Evolutionary conservation across 1,140 invertebrate genomes (phyloP), one percentile per base, ranked within the genome.

Genomic region (Micrasema longulum): DNA sequence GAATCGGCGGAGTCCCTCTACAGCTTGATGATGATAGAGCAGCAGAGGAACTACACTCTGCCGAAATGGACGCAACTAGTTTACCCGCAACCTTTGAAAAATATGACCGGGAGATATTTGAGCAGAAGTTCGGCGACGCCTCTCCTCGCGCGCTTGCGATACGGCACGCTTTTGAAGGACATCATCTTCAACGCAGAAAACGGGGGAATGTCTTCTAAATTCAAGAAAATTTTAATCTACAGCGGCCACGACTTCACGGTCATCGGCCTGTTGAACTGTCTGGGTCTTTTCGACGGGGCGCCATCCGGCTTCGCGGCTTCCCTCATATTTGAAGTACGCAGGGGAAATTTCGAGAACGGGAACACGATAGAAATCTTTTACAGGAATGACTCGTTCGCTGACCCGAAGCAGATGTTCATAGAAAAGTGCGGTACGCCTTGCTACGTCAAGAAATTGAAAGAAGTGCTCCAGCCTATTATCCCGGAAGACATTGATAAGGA

Each of bases 21-120:
- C 38, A 69, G 67, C 0, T 67, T 55, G 45, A 43, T 78, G 11
- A 57, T 64, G 2, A 76, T 77, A 7, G 72, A 75, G 60, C 26
- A 69, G 1, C 72, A 75, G 16, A 52, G 64, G 1, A 63, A 63
- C 1, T 43, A 77, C 14, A 16, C 16, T 7, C 10, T 76, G 7
- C 77, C 77, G 6, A 43, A 36, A 9, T 78, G 77, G 77, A 73
- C 74, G 12, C 1, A 38, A 1, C 14, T 7, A 0, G 23, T 77
- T 0, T 77, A 67, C 35, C 71, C 73, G 2, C 69, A 76, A 22
- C 63, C 53, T 10, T 41, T 76, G 41, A 69, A 38, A 50, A 63
- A 14, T 18, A n/a, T 76, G n/a, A 69, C 70, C 1, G 71, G 53
- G 11, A 70, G 47, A 38, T 69, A 57, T 16, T 20, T 77, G 9